These are phyloP conservation scores for Martes martes DNA, from an alignment of 2,113 vertebrate species.

Conservation along the genomic window DNA sequence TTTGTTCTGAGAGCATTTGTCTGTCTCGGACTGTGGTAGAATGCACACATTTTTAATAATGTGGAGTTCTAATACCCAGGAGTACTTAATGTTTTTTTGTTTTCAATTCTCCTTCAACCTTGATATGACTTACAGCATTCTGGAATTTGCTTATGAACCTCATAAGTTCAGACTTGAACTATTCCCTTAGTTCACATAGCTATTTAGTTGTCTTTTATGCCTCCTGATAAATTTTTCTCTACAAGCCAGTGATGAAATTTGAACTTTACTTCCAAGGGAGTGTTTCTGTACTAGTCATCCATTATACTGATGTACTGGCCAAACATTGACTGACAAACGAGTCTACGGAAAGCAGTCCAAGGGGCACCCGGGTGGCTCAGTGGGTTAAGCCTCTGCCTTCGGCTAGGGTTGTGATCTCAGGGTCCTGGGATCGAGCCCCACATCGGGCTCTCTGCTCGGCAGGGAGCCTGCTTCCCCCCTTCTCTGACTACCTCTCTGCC, in stretches of 20 bases:
- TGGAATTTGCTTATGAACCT: slow-evolving; percentile 73
- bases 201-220: slow-evolving; percentile 70
- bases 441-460: no score
- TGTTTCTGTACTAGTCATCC: slow-evolving; percentile 45
- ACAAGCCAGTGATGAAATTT: slow-evolving; percentile 73
- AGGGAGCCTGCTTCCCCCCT: no score
- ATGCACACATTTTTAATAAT: slow-evolving; percentile 68
- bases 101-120: slow-evolving; percentile 67
- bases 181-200: slow-evolving; percentile 66
- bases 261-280: slow-evolving; percentile 71
- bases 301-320: slow-evolving; percentile 61
- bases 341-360: slow-evolving; percentile 62
- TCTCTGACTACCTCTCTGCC: no score
- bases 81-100: slow-evolving; percentile 66
- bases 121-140: slow-evolving; percentile 66
- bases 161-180: slow-evolving; percentile 68
- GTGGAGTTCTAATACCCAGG: slow-evolving; percentile 60
- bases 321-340: slow-evolving; percentile 53
- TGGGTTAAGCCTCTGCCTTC: no score
- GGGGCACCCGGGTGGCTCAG: no score
- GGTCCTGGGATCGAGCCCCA: no score
- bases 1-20: slow-evolving; percentile 48
- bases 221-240: slow-evolving; percentile 75
- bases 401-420: no score
- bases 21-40: slow-evolving; percentile 41